phyloP scores from a whole-genome alignment of 2,888 invertebrate genomes.

The Electrophaes corylata region DNA sequence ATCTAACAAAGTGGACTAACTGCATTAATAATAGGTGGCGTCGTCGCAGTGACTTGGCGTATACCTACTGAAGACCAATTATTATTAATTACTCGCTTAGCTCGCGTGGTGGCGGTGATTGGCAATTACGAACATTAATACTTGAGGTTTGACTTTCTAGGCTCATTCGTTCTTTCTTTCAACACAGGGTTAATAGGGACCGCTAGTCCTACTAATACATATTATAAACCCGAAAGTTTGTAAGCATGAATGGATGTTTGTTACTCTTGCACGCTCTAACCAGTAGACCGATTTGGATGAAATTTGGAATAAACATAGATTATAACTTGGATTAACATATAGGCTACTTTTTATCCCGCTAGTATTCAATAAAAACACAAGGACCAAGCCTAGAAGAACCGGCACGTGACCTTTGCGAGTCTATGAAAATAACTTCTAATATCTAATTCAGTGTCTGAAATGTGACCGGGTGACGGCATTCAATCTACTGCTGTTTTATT shows the following conservation, averaged over 20 bases:
- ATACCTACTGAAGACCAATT: neutral
- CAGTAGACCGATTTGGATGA: too few relatives aligned
- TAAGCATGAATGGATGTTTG: too few relatives aligned
- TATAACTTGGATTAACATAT: too few relatives aligned
- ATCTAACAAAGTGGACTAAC: neutral
- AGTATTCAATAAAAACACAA: too few relatives aligned
- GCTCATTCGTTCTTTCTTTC: neutral
- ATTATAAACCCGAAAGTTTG: too few relatives aligned
- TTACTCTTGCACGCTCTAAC: too few relatives aligned
- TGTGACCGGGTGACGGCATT: conserved; percentile 29
- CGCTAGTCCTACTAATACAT: too few relatives aligned
- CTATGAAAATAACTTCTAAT: conserved; percentile 9
- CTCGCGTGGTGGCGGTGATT: neutral
- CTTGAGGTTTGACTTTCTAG: neutral
- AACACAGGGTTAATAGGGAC: too few relatives aligned
- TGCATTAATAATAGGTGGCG: neutral
- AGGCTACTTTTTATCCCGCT: neutral
- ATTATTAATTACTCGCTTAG: neutral
- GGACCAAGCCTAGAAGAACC: neutral
- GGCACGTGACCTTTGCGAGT: conserved; percentile 4
- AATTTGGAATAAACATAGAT: too few relatives aligned
- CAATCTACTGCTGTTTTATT: conserved; percentile 21
- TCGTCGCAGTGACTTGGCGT: neutral
- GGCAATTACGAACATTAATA: neutral
- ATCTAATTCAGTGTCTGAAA: conserved; percentile 16